A percentile compares a stretch with the other conserved stretches of the same genome.
Conservation (phyloP, 2,888 invertebrate species). For the Bedellia somnulentella region DNA sequence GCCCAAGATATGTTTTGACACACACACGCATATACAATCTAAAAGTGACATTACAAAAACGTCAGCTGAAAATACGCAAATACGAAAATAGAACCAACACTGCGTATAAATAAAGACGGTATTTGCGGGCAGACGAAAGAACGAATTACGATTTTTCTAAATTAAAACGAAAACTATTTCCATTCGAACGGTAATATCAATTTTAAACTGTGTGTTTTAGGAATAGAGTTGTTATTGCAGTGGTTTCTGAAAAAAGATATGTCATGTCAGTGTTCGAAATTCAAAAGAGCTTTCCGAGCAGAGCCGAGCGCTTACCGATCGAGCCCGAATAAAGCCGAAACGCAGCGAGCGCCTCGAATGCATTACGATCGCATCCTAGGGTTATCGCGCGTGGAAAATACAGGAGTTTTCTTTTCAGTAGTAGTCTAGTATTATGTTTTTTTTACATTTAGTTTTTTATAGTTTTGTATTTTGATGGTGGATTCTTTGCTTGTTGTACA, state of each 20-base stretch:
- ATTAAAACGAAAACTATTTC: conserved; percentile 26
- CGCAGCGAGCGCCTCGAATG: conserved; percentile 47
- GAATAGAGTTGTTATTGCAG: too few relatives aligned
- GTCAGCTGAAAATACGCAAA: conserved; percentile 43
- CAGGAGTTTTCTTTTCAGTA: too few relatives aligned
- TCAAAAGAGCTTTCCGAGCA: conserved; percentile 47
- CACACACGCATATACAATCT: conserved; percentile 21
- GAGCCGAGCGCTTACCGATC: conserved; percentile 54
- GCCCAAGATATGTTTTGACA: conserved; percentile 46
- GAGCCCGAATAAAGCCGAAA: conserved; percentile 54
- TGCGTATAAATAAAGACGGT: conserved; percentile 13
- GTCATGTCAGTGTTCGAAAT: conserved; percentile 45
- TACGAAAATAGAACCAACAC: conserved; percentile 15
- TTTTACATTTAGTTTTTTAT: too few relatives aligned
- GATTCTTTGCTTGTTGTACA: too few relatives aligned
- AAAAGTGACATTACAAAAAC: conserved; percentile 40
- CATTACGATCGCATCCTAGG: conserved; percentile 46
- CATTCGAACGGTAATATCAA: too few relatives aligned
- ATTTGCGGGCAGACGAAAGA: conserved; percentile 8
- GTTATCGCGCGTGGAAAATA: too few relatives aligned
- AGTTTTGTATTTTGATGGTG: too few relatives aligned
- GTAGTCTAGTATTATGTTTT: too few relatives aligned
- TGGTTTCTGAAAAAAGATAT: conserved; percentile 40
- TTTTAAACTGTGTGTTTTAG: too few relatives aligned
- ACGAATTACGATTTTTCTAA: conserved; percentile 54